Evolutionary conservation across 1,140 invertebrate genomes (phyloP), one percentile per base, ranked within the genome.

Genomic region (Eufriesea mexicana): DNA sequence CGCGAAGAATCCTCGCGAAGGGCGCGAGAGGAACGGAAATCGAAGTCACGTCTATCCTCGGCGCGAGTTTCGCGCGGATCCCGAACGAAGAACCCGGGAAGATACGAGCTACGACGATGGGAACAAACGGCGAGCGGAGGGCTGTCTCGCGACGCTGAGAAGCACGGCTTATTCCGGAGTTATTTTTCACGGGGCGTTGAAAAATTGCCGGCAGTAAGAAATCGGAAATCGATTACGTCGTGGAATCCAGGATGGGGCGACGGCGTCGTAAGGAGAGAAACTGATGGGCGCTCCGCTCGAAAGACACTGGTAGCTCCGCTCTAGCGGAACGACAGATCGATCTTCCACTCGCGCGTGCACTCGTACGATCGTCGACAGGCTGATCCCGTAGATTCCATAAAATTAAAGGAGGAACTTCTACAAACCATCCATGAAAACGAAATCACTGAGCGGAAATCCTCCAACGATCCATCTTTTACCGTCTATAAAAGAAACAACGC

Each of bases 221-320:
- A 93, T 93, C 91, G 91, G 89, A 93, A 92, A 93, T 93, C 92
- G 91, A 93, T 93, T 92, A 92, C 86, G 79, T 77, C 78, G 85
- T 47, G 77, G 82, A 87, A 86, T 88, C 76, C 86, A 45, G 42
- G 54, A 57, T n/a, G 55, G 78, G 61, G 42, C n/a, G 61, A n/a
- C 68, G 47, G 47, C 62, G 51, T 47, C 35, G 72, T 82, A 66
- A 85, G 73, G 28, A 78, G 66, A 55, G 79, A 86, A 86, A 88
- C 84, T 78, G 84, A 89, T 88, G 87, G 79, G 5, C 35, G 78
- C 67, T 72, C 61, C 28, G 82, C 68, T 73, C 51, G 55, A 73
- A 81, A 84, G 85, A 79, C 85, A 86, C 62, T 67, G 76, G 78
- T 64, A 84, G 74, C 64, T 75, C 42, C 72, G 67, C 16, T 77